These are phyloP conservation scores for Lamellibrachia luymesi DNA, from an alignment of 1,140 invertebrate species.

Conservation along the genomic window DNA sequence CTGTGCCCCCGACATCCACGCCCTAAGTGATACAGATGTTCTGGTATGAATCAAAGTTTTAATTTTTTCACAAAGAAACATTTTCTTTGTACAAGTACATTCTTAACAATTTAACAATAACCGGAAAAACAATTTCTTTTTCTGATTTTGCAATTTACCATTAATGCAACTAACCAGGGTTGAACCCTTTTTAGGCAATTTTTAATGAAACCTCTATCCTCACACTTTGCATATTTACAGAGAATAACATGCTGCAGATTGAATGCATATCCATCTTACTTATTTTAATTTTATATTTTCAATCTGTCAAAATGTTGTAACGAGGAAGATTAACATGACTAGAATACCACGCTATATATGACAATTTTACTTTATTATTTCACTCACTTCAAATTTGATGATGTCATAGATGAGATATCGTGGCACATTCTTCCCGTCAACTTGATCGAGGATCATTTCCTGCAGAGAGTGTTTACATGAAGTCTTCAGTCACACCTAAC, in stretches of 20 bases:
- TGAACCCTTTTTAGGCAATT: too few relatives aligned
- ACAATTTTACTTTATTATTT: background rate
- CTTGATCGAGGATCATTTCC: slow-evolving; percentile 92
- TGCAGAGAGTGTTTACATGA: slow-evolving; percentile 39
- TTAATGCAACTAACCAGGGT: too few relatives aligned
- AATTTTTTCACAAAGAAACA: slow-evolving; percentile 1
- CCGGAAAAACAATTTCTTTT: too few relatives aligned
- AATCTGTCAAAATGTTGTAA: background rate
- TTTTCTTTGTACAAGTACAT: background rate
- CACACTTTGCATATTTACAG: too few relatives aligned
- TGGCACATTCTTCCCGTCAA: slow-evolving; percentile 70
- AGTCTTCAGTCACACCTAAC: background rate
- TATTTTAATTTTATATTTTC: background rate
- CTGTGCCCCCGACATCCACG: slow-evolving; percentile 74
- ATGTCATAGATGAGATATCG: slow-evolving; percentile 96
- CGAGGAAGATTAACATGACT: background rate
- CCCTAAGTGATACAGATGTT: slow-evolving; percentile 52
- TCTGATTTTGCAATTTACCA: too few relatives aligned
- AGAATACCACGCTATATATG: background rate
- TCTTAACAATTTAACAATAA: background rate
- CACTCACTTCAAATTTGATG: slow-evolving; percentile 72
- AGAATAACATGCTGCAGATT: too few relatives aligned
- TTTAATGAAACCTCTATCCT: too few relatives aligned
- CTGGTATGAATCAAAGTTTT: background rate
- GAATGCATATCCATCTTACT: too few relatives aligned